phyloP scores from a whole-genome alignment of 2,113 vertebrate species.

The Chloroceryle aenea region DNA sequence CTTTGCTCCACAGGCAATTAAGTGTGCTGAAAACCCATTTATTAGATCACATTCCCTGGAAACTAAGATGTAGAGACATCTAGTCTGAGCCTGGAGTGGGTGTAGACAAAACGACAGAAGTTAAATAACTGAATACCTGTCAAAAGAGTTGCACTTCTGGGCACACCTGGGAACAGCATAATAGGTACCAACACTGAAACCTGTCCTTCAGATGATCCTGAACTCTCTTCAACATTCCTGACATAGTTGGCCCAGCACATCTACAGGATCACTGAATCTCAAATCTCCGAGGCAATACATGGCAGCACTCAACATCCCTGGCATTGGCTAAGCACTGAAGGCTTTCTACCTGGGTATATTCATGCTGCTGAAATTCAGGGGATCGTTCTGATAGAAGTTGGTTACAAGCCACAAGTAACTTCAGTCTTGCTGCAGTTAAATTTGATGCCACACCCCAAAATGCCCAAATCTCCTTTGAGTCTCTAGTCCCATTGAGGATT shows the following conservation, averaged over 20 bases:
- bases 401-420: not conserved
- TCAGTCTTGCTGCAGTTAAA: not conserved
- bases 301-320: not conserved
- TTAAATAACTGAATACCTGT: not conserved
- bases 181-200: not conserved
- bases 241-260: not conserved
- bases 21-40: not conserved
- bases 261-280: not conserved
- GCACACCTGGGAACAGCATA: not conserved
- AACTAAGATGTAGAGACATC: not conserved
- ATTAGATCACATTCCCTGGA: not conserved
- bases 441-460: not conserved
- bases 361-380: not conserved
- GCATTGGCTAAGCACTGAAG: not conserved
- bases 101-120: not conserved
- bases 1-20: not conserved
- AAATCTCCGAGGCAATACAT: not conserved
- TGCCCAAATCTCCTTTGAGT: fast-evolving
- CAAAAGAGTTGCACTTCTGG: not conserved
- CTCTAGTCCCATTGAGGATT: not conserved
- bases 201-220: not conserved
- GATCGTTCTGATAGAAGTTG: not conserved
- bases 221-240: not conserved
- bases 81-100: not conserved
- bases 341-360: not conserved